These are phyloP conservation scores for Leucosticte australis DNA, from an alignment of 2,113 vertebrate species.

Conservation along the genomic window DNA sequence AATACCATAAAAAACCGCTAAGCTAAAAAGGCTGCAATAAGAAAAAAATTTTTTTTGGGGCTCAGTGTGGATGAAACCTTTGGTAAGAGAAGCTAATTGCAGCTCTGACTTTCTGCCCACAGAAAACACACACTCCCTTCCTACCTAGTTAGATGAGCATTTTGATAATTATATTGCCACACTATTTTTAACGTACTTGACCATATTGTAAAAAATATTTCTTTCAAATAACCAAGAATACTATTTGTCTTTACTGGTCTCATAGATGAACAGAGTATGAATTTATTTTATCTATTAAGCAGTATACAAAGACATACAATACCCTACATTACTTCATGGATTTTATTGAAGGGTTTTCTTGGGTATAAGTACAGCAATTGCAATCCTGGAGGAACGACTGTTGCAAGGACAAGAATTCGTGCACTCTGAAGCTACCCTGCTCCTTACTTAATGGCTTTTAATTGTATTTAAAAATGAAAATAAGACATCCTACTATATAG, in stretches of 20 bases:
- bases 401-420: background rate
- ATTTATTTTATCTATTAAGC: background rate
- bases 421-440: background rate
- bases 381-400: background rate
- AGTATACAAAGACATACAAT: background rate
- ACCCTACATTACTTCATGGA: background rate
- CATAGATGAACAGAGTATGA: background rate
- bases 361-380: background rate
- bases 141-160: background rate
- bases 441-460: background rate
- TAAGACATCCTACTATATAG: background rate
- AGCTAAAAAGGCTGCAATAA: background rate
- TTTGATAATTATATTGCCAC: background rate
- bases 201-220: background rate
- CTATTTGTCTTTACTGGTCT: background rate
- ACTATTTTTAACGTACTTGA: background rate
- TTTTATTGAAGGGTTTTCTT: background rate
- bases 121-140: background rate
- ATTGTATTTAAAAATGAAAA: background rate
- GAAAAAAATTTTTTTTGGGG: background rate
- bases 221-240: background rate
- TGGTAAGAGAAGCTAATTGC: background rate
- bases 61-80: background rate
- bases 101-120: background rate
- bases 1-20: background rate